A percentile compares a stretch with the other conserved stretches of the same genome.
phyloP scores from a whole-genome alignment of 1,140 invertebrate species.

The Brachionus paranguensis region DNA sequence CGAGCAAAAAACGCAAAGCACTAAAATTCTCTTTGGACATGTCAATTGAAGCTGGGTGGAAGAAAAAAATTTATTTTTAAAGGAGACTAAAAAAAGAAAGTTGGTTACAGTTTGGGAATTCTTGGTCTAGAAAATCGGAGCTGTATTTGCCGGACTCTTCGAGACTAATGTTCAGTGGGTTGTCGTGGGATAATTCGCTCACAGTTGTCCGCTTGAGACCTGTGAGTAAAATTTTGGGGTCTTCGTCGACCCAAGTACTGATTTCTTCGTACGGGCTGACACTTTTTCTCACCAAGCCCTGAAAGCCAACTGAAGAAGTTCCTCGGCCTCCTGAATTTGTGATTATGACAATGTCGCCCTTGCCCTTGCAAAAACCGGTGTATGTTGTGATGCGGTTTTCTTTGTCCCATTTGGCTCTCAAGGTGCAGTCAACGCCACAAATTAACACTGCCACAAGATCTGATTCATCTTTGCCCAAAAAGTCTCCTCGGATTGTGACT shows the following conservation, averaged over 20 bases:
- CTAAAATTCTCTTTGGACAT: constrained; percentile 31
- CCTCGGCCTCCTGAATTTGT: constrained; percentile 83
- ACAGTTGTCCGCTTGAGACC: constrained; percentile 14
- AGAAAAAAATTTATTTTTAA: background rate
- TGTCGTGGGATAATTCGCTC: constrained; percentile 1
- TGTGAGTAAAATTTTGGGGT: constrained; percentile 1
- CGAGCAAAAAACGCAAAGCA: background rate
- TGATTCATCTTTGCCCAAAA: constrained; percentile 65
- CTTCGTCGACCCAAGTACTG: constrained; percentile 25
- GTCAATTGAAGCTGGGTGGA: constrained; percentile 4
- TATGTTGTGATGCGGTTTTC: constrained; percentile 91
- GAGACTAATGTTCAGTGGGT: constrained; percentile 8
- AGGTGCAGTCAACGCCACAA: constrained; percentile 84
- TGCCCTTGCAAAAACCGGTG: constrained; percentile 83
- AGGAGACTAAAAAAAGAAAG: background rate
- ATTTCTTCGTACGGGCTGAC: background rate
- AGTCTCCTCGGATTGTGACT: constrained; percentile 89
- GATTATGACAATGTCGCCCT: constrained; percentile 88
- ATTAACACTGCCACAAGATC: constrained; percentile 72
- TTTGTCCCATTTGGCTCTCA: constrained; percentile 95
- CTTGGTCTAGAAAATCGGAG: background rate
- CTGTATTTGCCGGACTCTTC: constrained; percentile 29
- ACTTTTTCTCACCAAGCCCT: constrained; percentile 57
- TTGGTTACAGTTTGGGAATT: constrained; percentile 30
- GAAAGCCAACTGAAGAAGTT: constrained; percentile 88